phyloP scores from a whole-genome alignment of 2,797 vertebrate species.

The Rallus crepitans region DNA sequence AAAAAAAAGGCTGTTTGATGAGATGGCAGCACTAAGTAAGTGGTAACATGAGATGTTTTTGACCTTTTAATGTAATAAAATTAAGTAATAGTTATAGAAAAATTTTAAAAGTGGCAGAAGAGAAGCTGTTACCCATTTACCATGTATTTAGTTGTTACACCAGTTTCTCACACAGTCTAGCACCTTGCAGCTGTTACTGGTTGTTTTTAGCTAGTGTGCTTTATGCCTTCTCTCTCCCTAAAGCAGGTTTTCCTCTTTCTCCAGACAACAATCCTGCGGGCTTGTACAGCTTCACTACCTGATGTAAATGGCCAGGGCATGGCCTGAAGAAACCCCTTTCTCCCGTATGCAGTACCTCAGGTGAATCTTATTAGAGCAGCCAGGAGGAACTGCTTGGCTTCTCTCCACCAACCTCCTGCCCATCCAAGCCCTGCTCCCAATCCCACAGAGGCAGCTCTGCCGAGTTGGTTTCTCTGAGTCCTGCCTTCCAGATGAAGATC shows the following conservation, averaged over 20 bases:
- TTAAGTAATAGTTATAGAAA: background rate
- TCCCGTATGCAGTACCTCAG: background rate
- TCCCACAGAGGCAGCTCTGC: background rate
- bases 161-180: background rate
- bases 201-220: background rate
- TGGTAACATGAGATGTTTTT: background rate
- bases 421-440: background rate
- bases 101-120: background rate
- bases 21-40: background rate
- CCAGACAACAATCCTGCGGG: background rate
- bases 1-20: background rate
- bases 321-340: background rate
- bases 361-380: background rate
- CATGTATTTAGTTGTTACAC: background rate
- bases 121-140: background rate
- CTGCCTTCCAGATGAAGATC: background rate
- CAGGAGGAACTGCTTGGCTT: background rate
- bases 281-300: background rate
- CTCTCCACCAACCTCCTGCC: background rate
- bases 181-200: background rate
- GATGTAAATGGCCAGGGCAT: background rate
- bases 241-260: background rate
- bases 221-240: background rate
- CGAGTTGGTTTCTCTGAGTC: background rate
- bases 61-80: background rate